These are phyloP conservation scores for Paguma larvata DNA, from an alignment of 2,797 vertebrate species.

Conservation along the genomic window DNA sequence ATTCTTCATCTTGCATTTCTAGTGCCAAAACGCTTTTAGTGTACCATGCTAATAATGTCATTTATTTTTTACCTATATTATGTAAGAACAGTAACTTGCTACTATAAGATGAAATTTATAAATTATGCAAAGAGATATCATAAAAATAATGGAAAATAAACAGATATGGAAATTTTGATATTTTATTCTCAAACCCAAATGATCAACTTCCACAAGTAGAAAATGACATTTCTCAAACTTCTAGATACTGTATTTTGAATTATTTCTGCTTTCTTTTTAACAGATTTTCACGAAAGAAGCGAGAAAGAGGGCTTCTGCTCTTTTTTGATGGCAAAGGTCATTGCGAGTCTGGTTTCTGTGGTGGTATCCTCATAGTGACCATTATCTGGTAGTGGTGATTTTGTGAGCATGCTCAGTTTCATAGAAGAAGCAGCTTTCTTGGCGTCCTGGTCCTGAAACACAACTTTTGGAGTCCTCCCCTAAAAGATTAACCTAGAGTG, in stretches of 20 bases:
- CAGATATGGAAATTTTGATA: not conserved
- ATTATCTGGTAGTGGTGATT: not conserved
- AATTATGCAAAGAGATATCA: not conserved
- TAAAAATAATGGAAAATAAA: not conserved
- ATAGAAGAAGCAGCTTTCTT: not conserved
- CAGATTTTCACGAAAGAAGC: not conserved
- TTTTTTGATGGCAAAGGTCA: not conserved
- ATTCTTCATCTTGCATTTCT: not conserved
- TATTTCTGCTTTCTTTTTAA: not conserved
- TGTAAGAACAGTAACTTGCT: not conserved
- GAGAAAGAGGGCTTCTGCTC: not conserved
- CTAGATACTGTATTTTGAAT: not conserved
- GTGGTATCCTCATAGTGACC: not conserved
- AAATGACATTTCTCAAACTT: not conserved
- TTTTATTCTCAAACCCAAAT: not conserved
- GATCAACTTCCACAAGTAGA: not conserved
- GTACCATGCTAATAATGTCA: not conserved
- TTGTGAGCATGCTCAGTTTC: not conserved
- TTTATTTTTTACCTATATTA: not conserved
- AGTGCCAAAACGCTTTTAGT: not conserved
- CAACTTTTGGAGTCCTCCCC: not conserved
- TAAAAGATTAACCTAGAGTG: not conserved
- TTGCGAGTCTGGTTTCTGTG: not conserved
- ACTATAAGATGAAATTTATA: not conserved
- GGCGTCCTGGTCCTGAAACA: not conserved